Percentiles rank a stretch among this genome's conserved stretches.
Evolutionary conservation across 2,888 invertebrate genomes (phyloP).

Genomic region (Pachycephus smyrnensis): DNA sequence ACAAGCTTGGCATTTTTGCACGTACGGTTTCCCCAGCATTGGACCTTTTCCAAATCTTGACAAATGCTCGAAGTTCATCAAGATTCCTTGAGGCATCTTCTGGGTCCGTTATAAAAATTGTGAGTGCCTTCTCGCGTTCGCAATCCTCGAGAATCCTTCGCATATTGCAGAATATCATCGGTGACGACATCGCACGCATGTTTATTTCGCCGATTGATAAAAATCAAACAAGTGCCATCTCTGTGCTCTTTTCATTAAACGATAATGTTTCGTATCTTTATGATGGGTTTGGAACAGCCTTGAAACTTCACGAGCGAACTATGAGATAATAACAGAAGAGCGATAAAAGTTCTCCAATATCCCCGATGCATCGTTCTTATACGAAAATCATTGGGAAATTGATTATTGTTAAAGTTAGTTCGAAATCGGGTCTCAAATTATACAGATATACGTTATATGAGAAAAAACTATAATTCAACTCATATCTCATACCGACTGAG

Average conservation of each 20-base stretch:
- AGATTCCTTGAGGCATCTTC: neutral
- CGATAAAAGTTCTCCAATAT: neutral
- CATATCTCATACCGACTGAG: neutral
- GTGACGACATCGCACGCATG: neutral
- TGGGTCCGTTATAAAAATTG: neutral
- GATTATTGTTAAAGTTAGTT: neutral
- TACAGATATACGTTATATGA: neutral
- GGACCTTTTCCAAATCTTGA: slow-evolving; percentile 35
- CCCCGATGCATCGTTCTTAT: neutral
- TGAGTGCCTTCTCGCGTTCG: neutral
- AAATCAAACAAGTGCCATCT: too few species aligned
- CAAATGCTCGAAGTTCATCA: slow-evolving; percentile 21
- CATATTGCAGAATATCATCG: neutral
- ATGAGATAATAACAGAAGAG: neutral
- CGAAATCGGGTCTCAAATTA: neutral
- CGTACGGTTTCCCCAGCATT: slow-evolving; percentile 9
- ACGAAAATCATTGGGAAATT: neutral
- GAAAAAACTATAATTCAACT: neutral
- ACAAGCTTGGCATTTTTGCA: neutral
- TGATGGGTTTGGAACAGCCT: neutral
- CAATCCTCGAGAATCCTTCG: neutral
- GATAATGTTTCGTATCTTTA: neutral
- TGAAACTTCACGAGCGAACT: neutral
- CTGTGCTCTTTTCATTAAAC: neutral
- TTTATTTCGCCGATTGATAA: too few species aligned